Conservation (phyloP, 2,888 invertebrate species). For the Tromatobia lineatoria region DNA sequence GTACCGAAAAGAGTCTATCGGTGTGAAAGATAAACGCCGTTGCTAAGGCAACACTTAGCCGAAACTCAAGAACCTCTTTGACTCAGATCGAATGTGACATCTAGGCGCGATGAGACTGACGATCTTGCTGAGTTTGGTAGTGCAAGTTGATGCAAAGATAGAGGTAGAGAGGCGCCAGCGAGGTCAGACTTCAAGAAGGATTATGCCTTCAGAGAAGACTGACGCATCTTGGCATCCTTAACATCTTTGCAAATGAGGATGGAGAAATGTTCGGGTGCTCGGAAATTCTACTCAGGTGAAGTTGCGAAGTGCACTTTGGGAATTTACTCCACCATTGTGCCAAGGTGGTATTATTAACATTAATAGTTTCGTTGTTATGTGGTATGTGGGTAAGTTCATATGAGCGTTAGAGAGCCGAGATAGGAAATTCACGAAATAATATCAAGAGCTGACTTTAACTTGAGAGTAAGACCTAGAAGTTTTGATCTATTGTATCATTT, state of each 20-base stretch:
- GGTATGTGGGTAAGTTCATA: not conserved
- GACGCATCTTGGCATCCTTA: conserved; percentile 21
- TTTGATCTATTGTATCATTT: no score
- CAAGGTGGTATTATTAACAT: not conserved
- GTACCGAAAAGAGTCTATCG: not conserved
- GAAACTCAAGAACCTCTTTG: conserved; percentile 50
- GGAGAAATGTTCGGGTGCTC: not conserved
- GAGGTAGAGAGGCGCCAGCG: not conserved
- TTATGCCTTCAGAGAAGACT: conserved; percentile 6
- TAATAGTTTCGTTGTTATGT: not conserved
- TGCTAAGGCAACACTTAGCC: conserved; percentile 21
- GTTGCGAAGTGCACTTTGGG: conserved; percentile 10
- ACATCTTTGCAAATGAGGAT: conserved; percentile 29
- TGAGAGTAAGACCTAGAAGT: not conserved
- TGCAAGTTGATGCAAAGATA: conserved; percentile 11
- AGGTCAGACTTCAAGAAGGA: conserved; percentile 30
- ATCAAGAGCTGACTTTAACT: not conserved
- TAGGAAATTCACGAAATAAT: not conserved
- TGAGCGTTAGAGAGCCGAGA: not conserved
- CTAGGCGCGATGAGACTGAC: not conserved
- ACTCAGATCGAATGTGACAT: conserved; percentile 26
- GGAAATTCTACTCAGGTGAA: conserved; percentile 16
- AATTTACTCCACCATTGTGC: not conserved
- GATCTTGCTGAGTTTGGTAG: not conserved
- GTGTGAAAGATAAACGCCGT: not conserved